A percentile compares a stretch with the other conserved stretches of the same genome.
Evolutionary conservation across 2,113 vertebrate genomes (phyloP).

Genomic region (Siphamia tubifer): DNA sequence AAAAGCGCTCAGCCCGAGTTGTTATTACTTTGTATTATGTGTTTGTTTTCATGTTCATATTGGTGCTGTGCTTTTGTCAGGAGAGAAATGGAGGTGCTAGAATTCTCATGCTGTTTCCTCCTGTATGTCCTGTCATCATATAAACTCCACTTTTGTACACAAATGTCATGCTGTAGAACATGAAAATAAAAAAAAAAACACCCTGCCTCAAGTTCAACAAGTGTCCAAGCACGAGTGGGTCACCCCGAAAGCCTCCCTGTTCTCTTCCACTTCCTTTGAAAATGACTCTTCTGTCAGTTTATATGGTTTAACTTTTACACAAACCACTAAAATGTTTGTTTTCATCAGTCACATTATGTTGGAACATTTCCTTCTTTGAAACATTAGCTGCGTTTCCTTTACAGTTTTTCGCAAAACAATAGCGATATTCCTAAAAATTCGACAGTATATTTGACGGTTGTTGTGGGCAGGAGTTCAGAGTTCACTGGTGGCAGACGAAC

Average conservation of each 20-base stretch:
- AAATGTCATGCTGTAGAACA: slow-evolving; percentile 68
- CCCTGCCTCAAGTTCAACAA: slow-evolving; percentile 52
- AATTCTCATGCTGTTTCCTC: slow-evolving; percentile 35
- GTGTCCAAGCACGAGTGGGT: slow-evolving; percentile 39
- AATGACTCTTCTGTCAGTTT: neutral
- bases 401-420: no score
- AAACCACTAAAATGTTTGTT: neutral
- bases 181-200: slow-evolving; percentile 76
- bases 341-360: no score
- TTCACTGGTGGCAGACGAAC: no score
- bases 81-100: slow-evolving; percentile 52
- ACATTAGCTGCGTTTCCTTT: no score
- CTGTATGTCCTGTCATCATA: slow-evolving; percentile 30
- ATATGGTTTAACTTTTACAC: neutral
- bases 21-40: no score
- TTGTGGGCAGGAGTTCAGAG: no score
- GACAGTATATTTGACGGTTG: no score
- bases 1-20: slow-evolving; percentile 17
- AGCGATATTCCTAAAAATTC: no score
- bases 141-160: slow-evolving; percentile 57
- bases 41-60: neutral
- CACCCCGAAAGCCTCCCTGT: neutral
- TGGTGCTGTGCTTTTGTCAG: slow-evolving; percentile 29
- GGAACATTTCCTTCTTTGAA: no score
- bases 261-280: slow-evolving; percentile 9